A percentile compares a stretch with the other conserved stretches of the same genome.
Conservation (phyloP, 2,888 invertebrate species). For the Chironomus tentans region DNA sequence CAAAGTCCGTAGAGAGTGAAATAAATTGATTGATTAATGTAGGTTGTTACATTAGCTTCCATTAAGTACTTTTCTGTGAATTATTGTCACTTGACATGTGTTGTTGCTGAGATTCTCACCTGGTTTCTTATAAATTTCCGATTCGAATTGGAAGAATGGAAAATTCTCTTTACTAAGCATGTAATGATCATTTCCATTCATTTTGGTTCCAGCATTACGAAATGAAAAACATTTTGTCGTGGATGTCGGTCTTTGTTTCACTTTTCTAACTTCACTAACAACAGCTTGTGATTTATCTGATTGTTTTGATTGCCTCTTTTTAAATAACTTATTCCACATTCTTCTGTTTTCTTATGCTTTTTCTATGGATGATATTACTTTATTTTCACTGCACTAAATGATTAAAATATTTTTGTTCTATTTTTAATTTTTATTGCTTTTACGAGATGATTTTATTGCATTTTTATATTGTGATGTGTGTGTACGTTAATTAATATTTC, state of each 20-base stretch:
- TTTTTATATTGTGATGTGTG: neutral
- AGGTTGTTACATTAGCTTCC: neutral
- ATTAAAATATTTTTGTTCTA: conserved; percentile 9
- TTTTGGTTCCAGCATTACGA: neutral
- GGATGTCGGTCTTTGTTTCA: neutral
- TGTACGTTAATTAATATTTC: neutral
- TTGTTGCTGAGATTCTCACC: neutral
- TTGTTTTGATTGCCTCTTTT: conserved; percentile 17
- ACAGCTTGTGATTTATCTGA: conserved; percentile 15
- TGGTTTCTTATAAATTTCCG: conserved; percentile 10
- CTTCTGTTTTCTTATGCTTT: neutral
- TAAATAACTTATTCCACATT: conserved; percentile 24
- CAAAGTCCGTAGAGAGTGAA: no score
- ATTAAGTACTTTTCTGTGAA: no score
- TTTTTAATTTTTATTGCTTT: neutral
- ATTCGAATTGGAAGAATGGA: conserved; percentile 11
- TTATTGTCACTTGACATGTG: no score
- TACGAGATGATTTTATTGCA: neutral
- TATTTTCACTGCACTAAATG: neutral
- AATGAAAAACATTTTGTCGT: conserved; percentile 9
- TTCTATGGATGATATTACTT: neutral
- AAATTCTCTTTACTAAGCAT: neutral
- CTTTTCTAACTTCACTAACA: neutral
- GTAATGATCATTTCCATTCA: neutral
- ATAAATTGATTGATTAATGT: conserved; percentile 3